Evolutionary conservation across 2,888 invertebrate species (phyloP).

Genomic region (Lottia scabra): DNA sequence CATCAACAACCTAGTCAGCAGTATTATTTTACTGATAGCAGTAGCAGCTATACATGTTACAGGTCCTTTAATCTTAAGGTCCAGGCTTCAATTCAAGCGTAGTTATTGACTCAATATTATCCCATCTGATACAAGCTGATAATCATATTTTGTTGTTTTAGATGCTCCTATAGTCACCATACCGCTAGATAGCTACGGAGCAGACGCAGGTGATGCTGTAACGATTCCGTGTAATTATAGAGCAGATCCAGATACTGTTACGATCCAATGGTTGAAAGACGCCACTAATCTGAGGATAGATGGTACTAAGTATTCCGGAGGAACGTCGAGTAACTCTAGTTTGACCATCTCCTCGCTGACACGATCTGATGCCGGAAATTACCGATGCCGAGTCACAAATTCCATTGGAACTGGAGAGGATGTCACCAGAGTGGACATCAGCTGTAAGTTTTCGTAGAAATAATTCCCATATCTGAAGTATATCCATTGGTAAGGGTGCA

Average conservation of each 20-base stretch:
- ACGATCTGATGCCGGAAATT: conserved; percentile 27
- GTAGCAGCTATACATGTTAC: too few species aligned
- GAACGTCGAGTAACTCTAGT: conserved; percentile 20
- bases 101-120: too few species aligned
- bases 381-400: conserved; percentile 33
- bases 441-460: neutral
- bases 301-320: conserved; percentile 22
- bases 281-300: neutral
- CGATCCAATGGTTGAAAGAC: conserved; percentile 22
- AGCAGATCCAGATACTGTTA: conserved; percentile 17
- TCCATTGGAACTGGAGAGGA: conserved; percentile 8
- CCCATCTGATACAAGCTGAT: neutral
- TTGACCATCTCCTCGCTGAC: conserved; percentile 30
- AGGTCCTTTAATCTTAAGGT: too few species aligned
- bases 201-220: conserved; percentile 11
- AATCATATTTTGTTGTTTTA: neutral
- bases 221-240: conserved; percentile 15
- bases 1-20: too few species aligned
- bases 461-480: too few species aligned
- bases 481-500: too few species aligned
- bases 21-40: too few species aligned
- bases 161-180: conserved; percentile 18
- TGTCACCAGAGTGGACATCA: neutral
- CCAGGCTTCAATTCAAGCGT: too few species aligned
- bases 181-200: conserved; percentile 5